A percentile compares a stretch with the other conserved stretches of the same genome.
Evolutionary conservation across 2,888 invertebrate species (phyloP).

Genomic region (Morpho helenor): DNA sequence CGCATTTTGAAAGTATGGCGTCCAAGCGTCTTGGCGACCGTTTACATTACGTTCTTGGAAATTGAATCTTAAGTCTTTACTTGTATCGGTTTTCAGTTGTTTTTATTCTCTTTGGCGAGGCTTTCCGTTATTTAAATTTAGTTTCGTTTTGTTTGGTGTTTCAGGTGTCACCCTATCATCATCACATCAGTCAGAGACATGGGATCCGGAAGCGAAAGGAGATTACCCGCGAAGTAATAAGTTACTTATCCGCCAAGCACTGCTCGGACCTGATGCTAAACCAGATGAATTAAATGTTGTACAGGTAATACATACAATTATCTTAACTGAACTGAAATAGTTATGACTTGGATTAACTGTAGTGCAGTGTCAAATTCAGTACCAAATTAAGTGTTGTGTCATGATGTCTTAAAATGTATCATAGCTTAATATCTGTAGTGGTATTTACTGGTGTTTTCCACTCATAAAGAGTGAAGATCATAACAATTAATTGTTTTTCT

Average conservation of each 20-base stretch:
- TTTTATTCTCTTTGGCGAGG: no score
- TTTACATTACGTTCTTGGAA: constrained; percentile 11
- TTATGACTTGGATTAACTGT: neutral
- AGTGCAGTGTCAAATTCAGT: neutral
- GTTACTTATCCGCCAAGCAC: constrained; percentile 88
- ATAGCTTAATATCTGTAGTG: no score
- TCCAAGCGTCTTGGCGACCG: constrained; percentile 47
- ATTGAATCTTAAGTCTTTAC: no score
- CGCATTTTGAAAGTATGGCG: constrained; percentile 65
- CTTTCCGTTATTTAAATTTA: neutral
- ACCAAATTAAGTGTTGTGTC: no score
- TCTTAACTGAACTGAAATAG: neutral
- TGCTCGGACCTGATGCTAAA: constrained; percentile 89
- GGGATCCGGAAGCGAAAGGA: constrained; percentile 89
- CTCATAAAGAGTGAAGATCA: no score
- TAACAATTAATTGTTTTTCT: no score
- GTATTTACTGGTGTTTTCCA: no score
- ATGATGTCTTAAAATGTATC: no score
- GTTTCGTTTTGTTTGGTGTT: constrained; percentile 36
- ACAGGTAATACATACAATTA: constrained; percentile 69
- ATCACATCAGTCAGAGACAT: constrained; percentile 85
- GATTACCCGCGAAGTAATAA: constrained; percentile 88
- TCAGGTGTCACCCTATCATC: constrained; percentile 88
- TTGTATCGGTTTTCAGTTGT: no score
- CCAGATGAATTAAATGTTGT: constrained; percentile 89